Evolutionary conservation across 2,113 vertebrate species (phyloP).

Genomic region (Stomatorhinus ivindoensis): DNA sequence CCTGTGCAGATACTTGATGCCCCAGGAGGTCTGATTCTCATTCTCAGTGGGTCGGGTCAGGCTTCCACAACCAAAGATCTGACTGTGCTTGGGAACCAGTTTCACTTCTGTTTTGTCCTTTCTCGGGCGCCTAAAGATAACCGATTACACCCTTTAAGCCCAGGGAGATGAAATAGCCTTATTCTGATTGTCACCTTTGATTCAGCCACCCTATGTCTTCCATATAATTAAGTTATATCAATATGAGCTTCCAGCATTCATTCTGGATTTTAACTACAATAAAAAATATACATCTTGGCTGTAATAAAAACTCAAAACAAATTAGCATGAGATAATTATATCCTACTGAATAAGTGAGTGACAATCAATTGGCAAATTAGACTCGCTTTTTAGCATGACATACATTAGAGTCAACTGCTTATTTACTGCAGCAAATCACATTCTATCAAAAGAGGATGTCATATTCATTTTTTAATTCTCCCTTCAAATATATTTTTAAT

Average conservation of each 20-base stretch:
- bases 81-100: neutral
- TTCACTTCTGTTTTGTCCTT: neutral
- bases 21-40: neutral
- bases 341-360: neutral
- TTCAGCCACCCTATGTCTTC: neutral
- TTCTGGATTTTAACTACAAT: neutral
- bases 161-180: neutral
- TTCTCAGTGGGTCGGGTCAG: neutral
- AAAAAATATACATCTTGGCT: neutral
- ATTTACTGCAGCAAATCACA: neutral
- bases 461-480: slow-evolving; percentile 1
- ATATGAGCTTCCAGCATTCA: neutral
- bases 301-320: neutral
- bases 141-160: neutral
- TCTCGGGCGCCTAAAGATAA: neutral
- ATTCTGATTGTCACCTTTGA: neutral
- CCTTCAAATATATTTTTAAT: neutral
- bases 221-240: neutral
- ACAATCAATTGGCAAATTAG: neutral
- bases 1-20: neutral
- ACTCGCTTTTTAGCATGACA: neutral
- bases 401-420: neutral
- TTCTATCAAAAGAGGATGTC: neutral
- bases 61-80: neutral
- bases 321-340: neutral